These are phyloP conservation scores for Allacma fusca DNA, from an alignment of 2,888 invertebrate species.

Conservation along the genomic window DNA sequence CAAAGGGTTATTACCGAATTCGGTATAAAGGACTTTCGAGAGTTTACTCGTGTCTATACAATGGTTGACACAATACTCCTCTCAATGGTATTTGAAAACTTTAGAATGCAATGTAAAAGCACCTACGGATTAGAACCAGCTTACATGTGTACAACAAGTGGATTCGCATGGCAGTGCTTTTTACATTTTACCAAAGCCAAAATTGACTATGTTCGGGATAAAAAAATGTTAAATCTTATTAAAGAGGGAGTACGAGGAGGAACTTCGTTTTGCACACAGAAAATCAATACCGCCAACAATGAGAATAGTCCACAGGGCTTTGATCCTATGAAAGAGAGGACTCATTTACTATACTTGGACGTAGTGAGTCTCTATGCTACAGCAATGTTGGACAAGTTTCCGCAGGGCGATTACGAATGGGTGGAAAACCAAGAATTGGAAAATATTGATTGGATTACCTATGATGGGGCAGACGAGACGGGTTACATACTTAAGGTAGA, in stretches of 20 bases:
- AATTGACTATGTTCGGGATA: not conserved
- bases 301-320: not conserved
- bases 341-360: conserved; percentile 1
- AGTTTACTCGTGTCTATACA: not conserved
- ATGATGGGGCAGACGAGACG: not conserved
- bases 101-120: not conserved
- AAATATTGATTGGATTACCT: not conserved
- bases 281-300: not conserved
- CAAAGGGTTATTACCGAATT: not conserved
- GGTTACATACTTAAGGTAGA: not conserved
- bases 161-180: not conserved
- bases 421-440: not conserved
- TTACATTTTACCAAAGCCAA: not conserved
- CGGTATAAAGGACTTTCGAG: not conserved
- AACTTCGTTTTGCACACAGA: not conserved
- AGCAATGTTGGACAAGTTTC: not conserved
- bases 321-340: not conserved
- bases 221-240: not conserved
- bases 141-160: not conserved
- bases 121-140: not conserved
- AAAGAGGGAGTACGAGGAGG: not conserved
- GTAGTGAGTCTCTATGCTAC: not conserved
- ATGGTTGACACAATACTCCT: not conserved
- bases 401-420: not conserved
- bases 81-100: not conserved